These are phyloP conservation scores for Drosophila bunnanda DNA, from an alignment of 2,888 invertebrate species.

Conservation along the genomic window DNA sequence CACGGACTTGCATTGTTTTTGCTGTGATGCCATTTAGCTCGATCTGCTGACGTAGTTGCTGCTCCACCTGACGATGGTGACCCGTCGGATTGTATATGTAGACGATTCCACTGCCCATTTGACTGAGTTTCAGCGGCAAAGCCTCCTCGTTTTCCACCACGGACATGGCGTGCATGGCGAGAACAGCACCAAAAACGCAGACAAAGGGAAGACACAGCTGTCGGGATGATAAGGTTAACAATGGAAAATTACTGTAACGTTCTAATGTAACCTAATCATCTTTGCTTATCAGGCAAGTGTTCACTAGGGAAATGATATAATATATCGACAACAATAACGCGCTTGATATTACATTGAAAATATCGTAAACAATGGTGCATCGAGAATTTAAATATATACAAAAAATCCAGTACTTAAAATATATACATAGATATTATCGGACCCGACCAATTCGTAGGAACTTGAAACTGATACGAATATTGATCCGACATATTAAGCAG, in stretches of 20 bases:
- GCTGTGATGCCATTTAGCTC: slow-evolving; percentile 61
- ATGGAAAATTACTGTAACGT: not conserved
- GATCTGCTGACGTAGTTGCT: slow-evolving; percentile 68
- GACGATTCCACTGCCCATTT: slow-evolving; percentile 70
- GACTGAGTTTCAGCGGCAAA: slow-evolving; percentile 71
- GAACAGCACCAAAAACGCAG: slow-evolving; percentile 66
- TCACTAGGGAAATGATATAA: not conserved
- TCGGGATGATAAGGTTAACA: slow-evolving; percentile 1
- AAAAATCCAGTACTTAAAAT: not conserved
- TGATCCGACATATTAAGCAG: too few species aligned
- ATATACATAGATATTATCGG: too few species aligned
- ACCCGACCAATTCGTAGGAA: too few species aligned
- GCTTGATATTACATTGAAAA: too few species aligned
- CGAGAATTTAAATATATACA: not conserved
- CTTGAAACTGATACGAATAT: too few species aligned
- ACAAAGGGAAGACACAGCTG: slow-evolving; percentile 76
- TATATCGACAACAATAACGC: too few species aligned
- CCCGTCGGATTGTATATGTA: slow-evolving; percentile 66
- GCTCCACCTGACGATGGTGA: slow-evolving; percentile 52
- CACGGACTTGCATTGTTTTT: slow-evolving; percentile 48
- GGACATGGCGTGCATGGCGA: slow-evolving; percentile 75
- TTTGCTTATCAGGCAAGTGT: not conserved
- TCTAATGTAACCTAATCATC: not conserved
- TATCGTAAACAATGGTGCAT: not conserved
- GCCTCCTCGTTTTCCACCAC: slow-evolving; percentile 63